phyloP scores from a whole-genome alignment of 2,888 invertebrate species.

The Sinhomidia bicolor region DNA sequence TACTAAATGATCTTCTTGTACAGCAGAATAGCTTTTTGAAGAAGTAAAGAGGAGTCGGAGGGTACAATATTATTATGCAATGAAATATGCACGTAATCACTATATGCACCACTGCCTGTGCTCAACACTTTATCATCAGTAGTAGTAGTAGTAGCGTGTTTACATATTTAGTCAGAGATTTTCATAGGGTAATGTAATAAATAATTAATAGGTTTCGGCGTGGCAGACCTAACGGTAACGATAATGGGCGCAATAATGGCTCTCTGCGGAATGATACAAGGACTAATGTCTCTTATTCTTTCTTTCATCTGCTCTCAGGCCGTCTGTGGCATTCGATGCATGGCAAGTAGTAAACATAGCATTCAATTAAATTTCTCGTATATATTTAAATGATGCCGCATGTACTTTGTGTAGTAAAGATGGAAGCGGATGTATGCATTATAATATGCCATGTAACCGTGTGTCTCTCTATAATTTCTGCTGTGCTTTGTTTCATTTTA shows the following conservation, averaged over 20 bases:
- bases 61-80: no score
- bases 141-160: not conserved
- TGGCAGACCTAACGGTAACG: slow-evolving; percentile 74
- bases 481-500: not conserved
- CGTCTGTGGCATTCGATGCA: slow-evolving; percentile 79
- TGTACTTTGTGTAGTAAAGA: slow-evolving; percentile 3
- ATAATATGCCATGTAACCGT: not conserved
- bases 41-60: no score
- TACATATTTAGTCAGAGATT: slow-evolving; percentile 42
- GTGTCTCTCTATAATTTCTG: slow-evolving; percentile 13
- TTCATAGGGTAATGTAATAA: slow-evolving; percentile 51
- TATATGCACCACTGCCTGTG: not conserved
- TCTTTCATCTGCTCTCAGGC: slow-evolving; percentile 78
- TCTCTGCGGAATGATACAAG: slow-evolving; percentile 77
- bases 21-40: not conserved
- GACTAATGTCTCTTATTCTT: slow-evolving; percentile 76
- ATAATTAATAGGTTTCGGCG: slow-evolving; percentile 60
- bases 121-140: slow-evolving; percentile 5
- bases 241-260: slow-evolving; percentile 78
- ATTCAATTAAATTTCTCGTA: slow-evolving; percentile 43
- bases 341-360: slow-evolving; percentile 70
- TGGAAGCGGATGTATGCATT: not conserved
- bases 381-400: slow-evolving; percentile 42
- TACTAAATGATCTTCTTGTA: not conserved
- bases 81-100: not conserved